Evolutionary conservation across 2,888 invertebrate species (phyloP).

Genomic region (Drosophila silvestris): DNA sequence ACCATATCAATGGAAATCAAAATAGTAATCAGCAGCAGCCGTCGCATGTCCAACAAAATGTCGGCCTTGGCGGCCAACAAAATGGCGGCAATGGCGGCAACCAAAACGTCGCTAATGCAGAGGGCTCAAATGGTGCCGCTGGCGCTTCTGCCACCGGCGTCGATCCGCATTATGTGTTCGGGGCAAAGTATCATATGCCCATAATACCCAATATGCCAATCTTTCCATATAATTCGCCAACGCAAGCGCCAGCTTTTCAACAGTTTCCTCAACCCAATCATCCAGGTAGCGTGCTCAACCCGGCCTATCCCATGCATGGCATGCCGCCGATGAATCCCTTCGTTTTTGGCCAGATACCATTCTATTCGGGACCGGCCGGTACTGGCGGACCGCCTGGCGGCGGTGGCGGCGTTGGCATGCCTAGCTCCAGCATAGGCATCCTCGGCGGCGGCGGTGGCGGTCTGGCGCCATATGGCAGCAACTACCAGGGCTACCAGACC

Average conservation of each 20-base stretch:
- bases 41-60: slow-evolving; percentile 24
- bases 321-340: slow-evolving; percentile 85
- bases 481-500: slow-evolving; percentile 79
- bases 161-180: slow-evolving; percentile 85
- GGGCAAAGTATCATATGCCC: slow-evolving; percentile 83
- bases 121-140: slow-evolving; percentile 58
- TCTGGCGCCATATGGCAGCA: slow-evolving; percentile 80
- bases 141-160: slow-evolving; percentile 74
- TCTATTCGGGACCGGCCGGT: slow-evolving; percentile 80
- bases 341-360: slow-evolving; percentile 84
- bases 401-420: slow-evolving; percentile 79
- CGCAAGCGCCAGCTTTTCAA: slow-evolving; percentile 84
- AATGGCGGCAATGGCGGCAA: slow-evolving; percentile 41
- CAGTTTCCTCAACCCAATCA: slow-evolving; percentile 85
- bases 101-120: slow-evolving; percentile 36
- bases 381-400: slow-evolving; percentile 84
- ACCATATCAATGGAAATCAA: slow-evolving; percentile 38
- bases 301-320: slow-evolving; percentile 82
- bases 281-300: slow-evolving; percentile 84
- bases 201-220: slow-evolving; percentile 84
- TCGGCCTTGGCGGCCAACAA: slow-evolving; percentile 33
- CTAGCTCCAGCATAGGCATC: slow-evolving; percentile 80
- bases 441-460: slow-evolving; percentile 80
- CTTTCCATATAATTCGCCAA: slow-evolving; percentile 84
- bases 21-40: slow-evolving; percentile 22